Base-by-base conservation (phyloP, 2,888 invertebrate species). In the Torymus tubicola region DNA sequence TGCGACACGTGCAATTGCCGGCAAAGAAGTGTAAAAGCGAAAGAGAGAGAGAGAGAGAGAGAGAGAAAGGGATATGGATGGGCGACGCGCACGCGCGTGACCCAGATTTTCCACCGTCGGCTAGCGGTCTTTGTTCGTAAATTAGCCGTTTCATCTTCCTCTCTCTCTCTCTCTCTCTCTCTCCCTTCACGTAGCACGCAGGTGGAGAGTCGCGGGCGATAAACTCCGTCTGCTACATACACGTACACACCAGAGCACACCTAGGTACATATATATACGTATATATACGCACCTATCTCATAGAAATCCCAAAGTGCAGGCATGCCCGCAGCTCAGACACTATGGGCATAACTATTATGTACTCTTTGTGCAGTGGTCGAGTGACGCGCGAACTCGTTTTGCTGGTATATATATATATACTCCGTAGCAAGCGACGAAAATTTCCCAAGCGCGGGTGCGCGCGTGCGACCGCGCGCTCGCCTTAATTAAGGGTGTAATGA, bases 71-170 rank as follows among this genome's bases (percentile, higher is more conserved):
- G 72, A 63, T 63, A n/a, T 10, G 60, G 13, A 74, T 12, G 50
- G 42, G 10, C 14, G 58, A n/a, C 13, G 18, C 8, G 14, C 31
- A 53, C 53, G 42, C 13, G 31, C 24, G 18, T 72, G 80, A 77
- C 80, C 80, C 63, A 81, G 72, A 81, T 81, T 77, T 81, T 73
- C 77, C 67, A 42, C 42, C 52, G 16, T 18, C 58, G 55, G 16
- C 67, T 16, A 10, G 64, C 16, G 67, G 55, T 69, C 69, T 73
- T 64, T 69, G 57, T 71, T 70, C 76, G 72, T 72, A 70, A 77
- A 81, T 70, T 72, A 81, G 63, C 72, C 72, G 73, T 73, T 77
- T 77, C 72, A 77, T 77, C 77, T 77, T 81, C 60, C 67, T 63
- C 75, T 55, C 24, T 14, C 18, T 3, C 14, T 3, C 63, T 31